Evolutionary conservation across 2,797 vertebrate genomes (phyloP).

Genomic region (Mallotus villosus): DNA sequence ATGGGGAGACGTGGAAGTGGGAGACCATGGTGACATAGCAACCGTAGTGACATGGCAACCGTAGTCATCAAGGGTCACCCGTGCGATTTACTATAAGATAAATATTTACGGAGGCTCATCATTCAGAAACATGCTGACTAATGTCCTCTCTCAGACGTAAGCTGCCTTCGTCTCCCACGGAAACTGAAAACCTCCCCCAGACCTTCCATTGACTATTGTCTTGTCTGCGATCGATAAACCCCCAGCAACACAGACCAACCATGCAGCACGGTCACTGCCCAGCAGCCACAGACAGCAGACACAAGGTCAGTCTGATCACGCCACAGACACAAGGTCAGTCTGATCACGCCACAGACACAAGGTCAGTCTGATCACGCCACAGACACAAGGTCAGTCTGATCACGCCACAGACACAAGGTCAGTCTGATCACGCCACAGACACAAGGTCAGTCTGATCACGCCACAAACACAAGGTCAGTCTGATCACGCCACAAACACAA

Average conservation of each 20-base stretch:
- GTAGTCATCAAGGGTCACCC: constrained; percentile 45
- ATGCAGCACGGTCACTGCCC: constrained; percentile 54
- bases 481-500: too few relatives aligned
- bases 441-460: too few relatives aligned
- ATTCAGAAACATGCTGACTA: constrained; percentile 41
- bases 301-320: constrained; percentile 57
- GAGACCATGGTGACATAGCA: too few relatives aligned
- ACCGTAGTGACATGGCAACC: constrained; percentile 67
- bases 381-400: too few relatives aligned
- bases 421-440: too few relatives aligned
- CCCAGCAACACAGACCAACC: constrained; percentile 56
- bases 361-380: too few relatives aligned
- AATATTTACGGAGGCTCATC: constrained; percentile 48
- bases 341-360: too few relatives aligned
- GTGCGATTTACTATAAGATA: constrained; percentile 41
- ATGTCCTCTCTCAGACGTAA: constrained; percentile 23
- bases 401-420: too few relatives aligned
- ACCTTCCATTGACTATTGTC: constrained; percentile 73
- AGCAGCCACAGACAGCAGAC: constrained; percentile 29
- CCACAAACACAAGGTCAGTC: too few relatives aligned
- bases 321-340: too few relatives aligned
- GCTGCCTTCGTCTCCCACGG: constrained; percentile 32
- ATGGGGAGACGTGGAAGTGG: constrained; percentile 36
- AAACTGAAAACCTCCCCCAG: constrained; percentile 63
- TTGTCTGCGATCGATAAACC: constrained; percentile 64